Base-by-base conservation (phyloP, 2,113 vertebrate species). In the Python bivittatus region DNA sequence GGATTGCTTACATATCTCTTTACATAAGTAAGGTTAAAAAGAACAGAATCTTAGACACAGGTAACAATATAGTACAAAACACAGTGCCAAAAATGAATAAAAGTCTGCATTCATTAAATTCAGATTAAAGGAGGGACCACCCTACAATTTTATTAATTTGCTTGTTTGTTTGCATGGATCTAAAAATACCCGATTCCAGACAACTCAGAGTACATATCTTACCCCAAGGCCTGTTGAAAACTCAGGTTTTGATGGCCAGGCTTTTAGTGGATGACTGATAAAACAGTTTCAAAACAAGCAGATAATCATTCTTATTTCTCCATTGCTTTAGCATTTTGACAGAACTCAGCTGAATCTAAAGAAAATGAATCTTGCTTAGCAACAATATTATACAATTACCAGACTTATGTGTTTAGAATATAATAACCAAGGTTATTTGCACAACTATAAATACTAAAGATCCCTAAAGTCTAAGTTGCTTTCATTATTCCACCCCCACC, bases 321-420 rank as follows among this genome's bases (percentile, higher is more conserved):
- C 11, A 27, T 61, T 54, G 27, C 61, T 84, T 4, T 61, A n/a
- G 57, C 56, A 64, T 89, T 60, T 89, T 84, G 38, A 38, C 27
- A 57, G 22, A 84, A 53, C 3, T 88, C 54, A 60, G 11, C 56
- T 84, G 42, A 89, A 89, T 20, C 25, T 8, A 15, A 53, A 64
- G 57, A 91, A 86, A 86, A 91, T 91, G 58, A 68, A 68, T 64
- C 52, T 60, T 53, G 58, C 42, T 52, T 84, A 57, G 22, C 83
- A 33, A 83, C 10, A 53, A 38, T 89, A 92, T 58, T 11, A 53
- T 84, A 27, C 6, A 5, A 52, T 54, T 53, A 20, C 1, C 3
- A 58, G 42, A 52, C 88, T 61, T 85, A 33, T 27, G 11, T 54
- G 42, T 84, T 17, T 25, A 64, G 29, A 64, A 89, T 83, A 48